Base-by-base conservation (phyloP, 2,113 vertebrate genomes). In the Bubo bubo region DNA sequence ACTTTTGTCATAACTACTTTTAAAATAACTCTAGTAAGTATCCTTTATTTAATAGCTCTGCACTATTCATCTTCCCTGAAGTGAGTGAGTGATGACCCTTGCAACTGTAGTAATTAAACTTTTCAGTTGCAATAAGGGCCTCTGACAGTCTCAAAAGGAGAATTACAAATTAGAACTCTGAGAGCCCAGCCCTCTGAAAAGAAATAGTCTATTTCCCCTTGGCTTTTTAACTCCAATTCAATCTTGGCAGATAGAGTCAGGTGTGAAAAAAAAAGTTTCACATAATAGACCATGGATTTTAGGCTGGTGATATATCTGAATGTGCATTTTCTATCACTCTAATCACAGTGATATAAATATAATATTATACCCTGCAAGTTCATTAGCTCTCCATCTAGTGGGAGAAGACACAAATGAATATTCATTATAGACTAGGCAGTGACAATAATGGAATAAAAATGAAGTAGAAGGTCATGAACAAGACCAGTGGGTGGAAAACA, bases 31-130 rank as follows among this genome's bases (percentile, higher is more conserved):
- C 35, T 70, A 82, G n/a, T 22, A 72, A 66, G 32, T 95, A 62
- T 91, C 32, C 43, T 91, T 96, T 97, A 87, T 95, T 96, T 96
- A 97, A 91, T 77, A 95, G 47, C 3, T 12, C 64, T 79, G 9
- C 19, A 67, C 58, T 82, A 85, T 75, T 94, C 67, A 52, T 90
- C 67, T 86, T 74, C 32, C 26, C 21, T 92, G 45, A 49, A 76
- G 73, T 97, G 86, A 92, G 43, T 86, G 81, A 97, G 55, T 90
- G 73, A 74, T 95, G 89, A 96, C 94, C 93, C 80, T 87, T 84
- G 60, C 4, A 90, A 91, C 73, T 62, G 24, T 34, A 87, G 79
- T 93, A 97, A 97, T 97, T 96, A 97, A 97, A 85, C 58, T 84
- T 88, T 74, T 95, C 88, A 89, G 45, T 83, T 62, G 41, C 43